Evolutionary conservation across 2,888 invertebrate species (phyloP).

Genomic region (Congeria kusceri): DNA sequence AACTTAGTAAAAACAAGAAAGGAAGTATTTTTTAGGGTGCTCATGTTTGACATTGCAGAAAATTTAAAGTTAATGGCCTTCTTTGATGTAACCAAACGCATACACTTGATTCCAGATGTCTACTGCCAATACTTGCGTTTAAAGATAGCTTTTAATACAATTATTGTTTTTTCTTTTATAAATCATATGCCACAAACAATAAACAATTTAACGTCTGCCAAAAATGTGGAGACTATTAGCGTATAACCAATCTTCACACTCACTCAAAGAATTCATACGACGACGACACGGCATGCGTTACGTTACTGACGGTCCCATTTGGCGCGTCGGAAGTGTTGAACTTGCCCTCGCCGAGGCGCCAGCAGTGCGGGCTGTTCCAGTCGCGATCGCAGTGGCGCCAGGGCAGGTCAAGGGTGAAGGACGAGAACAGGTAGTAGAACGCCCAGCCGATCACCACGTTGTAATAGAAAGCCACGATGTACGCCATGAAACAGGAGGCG

Average conservation of each 20-base stretch:
- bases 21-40: too few relatives aligned
- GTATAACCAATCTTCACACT: slow-evolving; percentile 18
- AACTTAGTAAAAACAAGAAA: too few relatives aligned
- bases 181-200: too few relatives aligned
- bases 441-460: slow-evolving; percentile 95
- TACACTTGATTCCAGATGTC: too few relatives aligned
- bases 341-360: slow-evolving; percentile 71
- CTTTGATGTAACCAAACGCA: too few relatives aligned
- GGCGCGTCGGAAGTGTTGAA: slow-evolving; percentile 57
- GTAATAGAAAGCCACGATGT: slow-evolving; percentile 85
- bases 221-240: neutral
- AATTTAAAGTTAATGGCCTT: too few relatives aligned
- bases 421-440: slow-evolving; percentile 92
- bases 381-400: slow-evolving; percentile 93
- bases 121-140: too few relatives aligned
- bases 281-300: slow-evolving; percentile 87
- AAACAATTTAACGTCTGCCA: too few relatives aligned
- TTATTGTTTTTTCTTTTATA: too few relatives aligned
- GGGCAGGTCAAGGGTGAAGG: slow-evolving; percentile 89
- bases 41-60: too few relatives aligned
- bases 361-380: slow-evolving; percentile 92
- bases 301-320: slow-evolving; percentile 31
- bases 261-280: slow-evolving; percentile 64
- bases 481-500: slow-evolving; percentile 84
- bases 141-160: too few relatives aligned